A percentile compares a stretch with the other conserved stretches of the same genome.
Conservation (phyloP, 2,888 invertebrate species). For the Smittia sp. region DNA sequence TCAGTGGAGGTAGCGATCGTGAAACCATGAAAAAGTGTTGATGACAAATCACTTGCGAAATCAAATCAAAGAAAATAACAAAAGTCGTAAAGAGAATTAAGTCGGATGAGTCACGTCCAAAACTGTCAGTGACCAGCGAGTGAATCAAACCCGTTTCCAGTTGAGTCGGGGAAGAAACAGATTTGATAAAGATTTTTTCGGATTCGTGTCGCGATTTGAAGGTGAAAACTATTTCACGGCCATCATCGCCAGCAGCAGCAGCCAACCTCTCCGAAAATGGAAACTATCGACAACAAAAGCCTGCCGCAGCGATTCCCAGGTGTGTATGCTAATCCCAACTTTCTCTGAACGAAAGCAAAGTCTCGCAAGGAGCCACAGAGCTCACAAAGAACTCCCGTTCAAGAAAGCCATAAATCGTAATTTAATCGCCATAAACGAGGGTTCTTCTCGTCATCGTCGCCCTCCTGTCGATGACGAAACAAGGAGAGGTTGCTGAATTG, state of each 20-base stretch:
- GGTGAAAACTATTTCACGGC: conserved; percentile 1
- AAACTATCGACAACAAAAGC: conserved; percentile 42
- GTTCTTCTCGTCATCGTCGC: too few species aligned
- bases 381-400: too few species aligned
- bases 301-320: conserved; percentile 43
- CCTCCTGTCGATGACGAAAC: background rate
- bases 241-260: conserved; percentile 43
- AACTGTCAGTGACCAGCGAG: background rate
- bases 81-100: background rate
- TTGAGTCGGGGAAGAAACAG: background rate
- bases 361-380: background rate
- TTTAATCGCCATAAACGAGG: too few species aligned
- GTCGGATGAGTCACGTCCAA: background rate
- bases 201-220: background rate
- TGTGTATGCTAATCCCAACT: conserved; percentile 35
- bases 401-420: too few species aligned
- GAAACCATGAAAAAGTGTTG: background rate
- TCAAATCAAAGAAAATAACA: background rate
- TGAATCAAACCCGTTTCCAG: background rate
- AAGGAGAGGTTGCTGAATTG: background rate
- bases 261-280: conserved; percentile 48
- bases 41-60: background rate
- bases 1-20: too few species aligned
- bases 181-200: background rate
- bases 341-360: background rate